These are phyloP conservation scores for Montipora capitata DNA, from an alignment of 92 coral and sea anemone species.

Conservation along the genomic window DNA sequence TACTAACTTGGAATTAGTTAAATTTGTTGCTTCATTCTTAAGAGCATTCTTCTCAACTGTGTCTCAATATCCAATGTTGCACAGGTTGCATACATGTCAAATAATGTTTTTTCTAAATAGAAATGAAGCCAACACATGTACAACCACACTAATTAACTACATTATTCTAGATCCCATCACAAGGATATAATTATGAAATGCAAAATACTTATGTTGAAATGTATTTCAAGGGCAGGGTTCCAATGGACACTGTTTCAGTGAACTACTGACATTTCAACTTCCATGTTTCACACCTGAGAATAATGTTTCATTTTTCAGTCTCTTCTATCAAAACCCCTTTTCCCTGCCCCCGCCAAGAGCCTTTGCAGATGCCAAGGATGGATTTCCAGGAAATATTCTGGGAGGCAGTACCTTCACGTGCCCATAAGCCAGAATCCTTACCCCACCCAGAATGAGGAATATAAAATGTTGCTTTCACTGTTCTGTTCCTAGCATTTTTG, in stretches of 20 bases:
- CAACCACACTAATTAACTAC: no score
- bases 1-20: background rate
- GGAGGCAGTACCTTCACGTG: constrained; percentile 18
- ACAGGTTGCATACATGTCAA: background rate
- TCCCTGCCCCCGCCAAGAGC: background rate
- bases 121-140: no score
- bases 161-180: no score
- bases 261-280: background rate
- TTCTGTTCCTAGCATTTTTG: background rate
- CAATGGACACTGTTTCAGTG: background rate
- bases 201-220: no score
- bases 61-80: background rate
- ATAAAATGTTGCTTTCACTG: constrained; percentile 26
- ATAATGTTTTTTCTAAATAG: no score
- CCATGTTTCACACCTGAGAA: background rate
- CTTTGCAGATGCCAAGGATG: background rate
- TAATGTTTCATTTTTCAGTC: no score
- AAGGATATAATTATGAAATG: no score
- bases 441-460: constrained; percentile 51
- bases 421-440: constrained; percentile 29
- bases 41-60: background rate
- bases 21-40: no score
- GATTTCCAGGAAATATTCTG: constrained; percentile 18
- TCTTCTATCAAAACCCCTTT: background rate
- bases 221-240: no score